Evolutionary conservation across 2,888 invertebrate genomes (phyloP), one percentile per base, ranked within the genome.

Genomic region (Andricus quercusramuli): DNA sequence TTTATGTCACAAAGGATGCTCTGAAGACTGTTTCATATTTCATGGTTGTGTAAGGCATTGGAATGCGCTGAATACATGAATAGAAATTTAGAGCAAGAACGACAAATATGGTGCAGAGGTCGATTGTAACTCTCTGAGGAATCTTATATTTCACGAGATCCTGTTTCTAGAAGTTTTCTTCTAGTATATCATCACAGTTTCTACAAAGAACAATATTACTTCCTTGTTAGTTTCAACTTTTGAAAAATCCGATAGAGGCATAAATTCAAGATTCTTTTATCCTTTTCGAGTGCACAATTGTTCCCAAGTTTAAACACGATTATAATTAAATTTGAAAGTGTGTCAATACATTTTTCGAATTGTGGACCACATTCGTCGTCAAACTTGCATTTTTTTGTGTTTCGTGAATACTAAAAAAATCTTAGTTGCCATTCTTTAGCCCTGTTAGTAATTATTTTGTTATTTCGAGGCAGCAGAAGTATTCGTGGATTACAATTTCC

Each of bases 91-190:
- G 29, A 74, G 17, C 56, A 74, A 74, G 51, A 56, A 32, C 74
- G 74, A 74, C 74, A 74, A 74, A 74, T 74, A 74, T 56, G 74
- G 56, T 56, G 74, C 56, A 74, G n/a, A 56, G 37, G n/a, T 74
- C 56, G 74, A 74, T 74, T 74, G 74, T 56, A 56, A 74, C 74
- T 74, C 70, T 70, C 11, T 74, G 74, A 32, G 51, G 32, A 74
- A 74, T 74, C 74, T 74, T 74, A 32, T 37, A 74, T 59, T n/a
- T 74, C n/a, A 74, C 32, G 47, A 59, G 37, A 70, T 56, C 20
- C 11, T 51, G 70, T 70, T 29, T 70, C 70, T 32, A 37, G 32
- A 74, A 74, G 74, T 74, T 74, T 74, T 56, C 74, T 74, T 56
- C 56, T 32, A 56, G 37, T 32, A 56, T 74, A 74, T 37, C 74